Percentiles rank a stretch among this genome's conserved stretches.
Conservation (phyloP, 2,113 vertebrate genomes). For the Petromus typicus region DNA sequence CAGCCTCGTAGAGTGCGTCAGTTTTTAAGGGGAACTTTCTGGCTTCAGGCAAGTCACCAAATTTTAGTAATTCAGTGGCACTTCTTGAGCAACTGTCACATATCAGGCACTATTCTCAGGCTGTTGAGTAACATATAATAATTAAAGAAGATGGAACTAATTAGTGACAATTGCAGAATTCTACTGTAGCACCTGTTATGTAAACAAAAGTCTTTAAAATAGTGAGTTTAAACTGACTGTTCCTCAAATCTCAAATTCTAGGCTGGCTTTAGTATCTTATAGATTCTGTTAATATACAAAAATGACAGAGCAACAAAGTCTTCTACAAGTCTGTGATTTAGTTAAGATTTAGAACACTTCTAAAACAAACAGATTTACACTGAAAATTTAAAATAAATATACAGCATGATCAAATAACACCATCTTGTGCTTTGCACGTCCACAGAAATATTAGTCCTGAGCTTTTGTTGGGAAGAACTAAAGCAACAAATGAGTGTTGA, state of each 20-base stretch:
- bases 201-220: not conserved
- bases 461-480: not conserved
- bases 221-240: not conserved
- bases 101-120: not conserved
- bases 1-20: too few relatives aligned
- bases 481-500: not conserved
- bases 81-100: not conserved
- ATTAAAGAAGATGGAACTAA: conserved; percentile 5
- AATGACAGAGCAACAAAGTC: not conserved
- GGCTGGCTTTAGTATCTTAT: not conserved
- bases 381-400: conserved; percentile 17
- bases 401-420: not conserved
- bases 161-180: not conserved
- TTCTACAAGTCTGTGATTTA: not conserved
- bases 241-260: not conserved
- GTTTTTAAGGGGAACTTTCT: not conserved
- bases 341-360: not conserved
- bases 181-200: not conserved
- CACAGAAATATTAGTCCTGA: not conserved
- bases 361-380: not conserved
- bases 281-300: not conserved
- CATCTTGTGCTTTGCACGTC: not conserved
- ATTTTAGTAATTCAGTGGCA: not conserved
- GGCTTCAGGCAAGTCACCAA: not conserved
- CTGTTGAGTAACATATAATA: not conserved